These are phyloP conservation scores for Hippocampus kuda DNA, from an alignment of 2,797 vertebrate species.

Conservation along the genomic window DNA sequence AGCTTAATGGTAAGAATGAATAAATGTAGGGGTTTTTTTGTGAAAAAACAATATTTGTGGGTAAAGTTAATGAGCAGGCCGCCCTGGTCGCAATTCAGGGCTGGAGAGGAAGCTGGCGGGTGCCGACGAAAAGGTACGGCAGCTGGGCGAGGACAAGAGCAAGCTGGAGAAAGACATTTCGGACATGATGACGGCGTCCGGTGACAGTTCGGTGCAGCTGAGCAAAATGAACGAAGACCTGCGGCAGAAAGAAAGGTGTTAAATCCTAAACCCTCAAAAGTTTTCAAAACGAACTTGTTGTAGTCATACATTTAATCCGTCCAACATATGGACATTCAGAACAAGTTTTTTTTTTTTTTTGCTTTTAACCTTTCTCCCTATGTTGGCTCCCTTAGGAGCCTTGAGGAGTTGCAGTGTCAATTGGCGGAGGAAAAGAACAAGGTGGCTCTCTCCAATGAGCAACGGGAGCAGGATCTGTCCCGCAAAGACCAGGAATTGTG, in stretches of 20 bases:
- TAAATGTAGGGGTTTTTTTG: neutral
- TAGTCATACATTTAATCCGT: too few species aligned
- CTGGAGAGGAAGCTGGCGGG: slow-evolving; percentile 79
- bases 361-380: neutral
- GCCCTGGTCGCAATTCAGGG: slow-evolving; percentile 52
- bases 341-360: neutral
- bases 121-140: slow-evolving; percentile 75
- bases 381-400: slow-evolving; percentile 57
- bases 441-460: slow-evolving; percentile 66
- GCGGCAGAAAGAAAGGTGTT: slow-evolving; percentile 81
- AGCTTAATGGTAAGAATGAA: slow-evolving; percentile 69
- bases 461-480: slow-evolving; percentile 61
- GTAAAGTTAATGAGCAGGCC: neutral
- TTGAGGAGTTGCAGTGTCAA: slow-evolving; percentile 78
- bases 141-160: slow-evolving; percentile 76
- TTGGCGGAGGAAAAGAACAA: slow-evolving; percentile 78
- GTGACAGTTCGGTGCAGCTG: slow-evolving; percentile 85
- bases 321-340: neutral
- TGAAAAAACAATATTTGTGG: neutral
- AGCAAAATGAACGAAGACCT: slow-evolving; percentile 87
- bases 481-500: slow-evolving; percentile 71
- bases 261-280: neutral
- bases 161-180: slow-evolving; percentile 85
- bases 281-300: neutral
- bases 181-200: slow-evolving; percentile 88